A percentile compares a stretch with the other conserved stretches of the same genome.
phyloP scores from a whole-genome alignment of 1,140 invertebrate species.

The Aplysia californica region DNA sequence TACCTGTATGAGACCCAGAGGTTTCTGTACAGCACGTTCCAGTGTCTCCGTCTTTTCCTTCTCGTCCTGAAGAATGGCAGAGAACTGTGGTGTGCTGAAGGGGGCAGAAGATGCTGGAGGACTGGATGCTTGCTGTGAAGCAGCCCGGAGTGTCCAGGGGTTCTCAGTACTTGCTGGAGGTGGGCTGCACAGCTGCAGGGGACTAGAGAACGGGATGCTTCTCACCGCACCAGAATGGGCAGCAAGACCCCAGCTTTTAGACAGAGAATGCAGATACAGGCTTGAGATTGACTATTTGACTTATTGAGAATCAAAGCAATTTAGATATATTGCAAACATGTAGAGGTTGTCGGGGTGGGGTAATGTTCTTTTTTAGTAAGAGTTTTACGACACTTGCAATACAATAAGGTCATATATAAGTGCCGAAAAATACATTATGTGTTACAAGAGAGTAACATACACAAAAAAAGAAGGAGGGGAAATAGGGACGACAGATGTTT shows the following conservation, averaged over 20 bases:
- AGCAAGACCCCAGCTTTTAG: constrained; percentile 54
- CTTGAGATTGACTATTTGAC: no score
- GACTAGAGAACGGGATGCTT: constrained; percentile 9
- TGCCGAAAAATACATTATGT: no score
- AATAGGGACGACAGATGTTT: no score
- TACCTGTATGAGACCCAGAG: constrained; percentile 75
- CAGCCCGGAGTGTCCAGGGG: constrained; percentile 36
- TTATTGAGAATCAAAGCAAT: no score
- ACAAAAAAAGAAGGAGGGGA: no score
- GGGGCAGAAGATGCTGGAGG: not conserved
- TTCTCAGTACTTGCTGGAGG: constrained; percentile 37
- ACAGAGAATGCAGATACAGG: no score
- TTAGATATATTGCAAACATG: no score
- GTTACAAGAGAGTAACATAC: no score
- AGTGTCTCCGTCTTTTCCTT: constrained; percentile 46
- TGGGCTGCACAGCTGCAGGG: constrained; percentile 19
- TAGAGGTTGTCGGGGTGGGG: no score
- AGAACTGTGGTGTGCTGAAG: constrained; percentile 37
- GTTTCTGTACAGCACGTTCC: constrained; percentile 57
- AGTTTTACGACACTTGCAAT: no score
- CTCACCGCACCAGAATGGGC: constrained; percentile 8
- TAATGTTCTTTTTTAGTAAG: no score
- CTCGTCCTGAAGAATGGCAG: constrained; percentile 59
- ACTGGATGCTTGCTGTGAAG: not conserved
- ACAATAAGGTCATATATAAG: no score